Conservation (phyloP, 2,113 vertebrate species). For the Coracopsis vasa region DNA sequence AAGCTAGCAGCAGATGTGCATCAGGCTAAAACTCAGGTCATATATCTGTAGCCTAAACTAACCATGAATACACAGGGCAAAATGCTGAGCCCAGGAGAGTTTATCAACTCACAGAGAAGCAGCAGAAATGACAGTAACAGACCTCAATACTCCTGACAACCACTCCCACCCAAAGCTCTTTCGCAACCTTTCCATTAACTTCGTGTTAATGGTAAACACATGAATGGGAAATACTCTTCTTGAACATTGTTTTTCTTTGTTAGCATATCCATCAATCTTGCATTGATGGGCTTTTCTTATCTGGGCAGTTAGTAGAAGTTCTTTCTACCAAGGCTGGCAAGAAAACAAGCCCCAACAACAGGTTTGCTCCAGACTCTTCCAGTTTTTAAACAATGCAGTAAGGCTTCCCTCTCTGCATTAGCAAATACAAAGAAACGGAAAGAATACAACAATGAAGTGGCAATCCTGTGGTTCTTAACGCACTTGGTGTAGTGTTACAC, state of each 20-base stretch:
- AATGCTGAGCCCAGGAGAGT: not conserved
- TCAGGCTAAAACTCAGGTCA: not conserved
- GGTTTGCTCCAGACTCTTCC: not conserved
- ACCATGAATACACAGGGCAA: not conserved
- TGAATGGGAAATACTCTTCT: not conserved
- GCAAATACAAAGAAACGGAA: not conserved
- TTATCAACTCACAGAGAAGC: not conserved
- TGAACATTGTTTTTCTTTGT: conserved; percentile 4
- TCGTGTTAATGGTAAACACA: not conserved
- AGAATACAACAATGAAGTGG: not conserved
- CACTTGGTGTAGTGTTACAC: not conserved
- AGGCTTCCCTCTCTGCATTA: not conserved
- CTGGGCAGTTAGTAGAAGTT: not conserved
- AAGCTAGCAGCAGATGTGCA: not conserved
- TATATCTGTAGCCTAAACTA: not conserved
- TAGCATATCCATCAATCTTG: conserved; percentile 19
- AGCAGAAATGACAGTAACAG: not conserved
- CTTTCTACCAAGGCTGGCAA: conserved; percentile 7
- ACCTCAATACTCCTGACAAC: not conserved
- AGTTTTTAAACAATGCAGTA: conserved; percentile 4
- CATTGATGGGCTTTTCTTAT: conserved; percentile 26
- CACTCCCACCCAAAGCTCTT: not conserved
- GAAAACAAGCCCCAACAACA: not conserved
- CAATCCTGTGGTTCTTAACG: not conserved
- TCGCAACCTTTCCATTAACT: not conserved